These are phyloP conservation scores for Amphipyra tragopoginis DNA, from an alignment of 2,888 invertebrate genomes.

Conservation along the genomic window DNA sequence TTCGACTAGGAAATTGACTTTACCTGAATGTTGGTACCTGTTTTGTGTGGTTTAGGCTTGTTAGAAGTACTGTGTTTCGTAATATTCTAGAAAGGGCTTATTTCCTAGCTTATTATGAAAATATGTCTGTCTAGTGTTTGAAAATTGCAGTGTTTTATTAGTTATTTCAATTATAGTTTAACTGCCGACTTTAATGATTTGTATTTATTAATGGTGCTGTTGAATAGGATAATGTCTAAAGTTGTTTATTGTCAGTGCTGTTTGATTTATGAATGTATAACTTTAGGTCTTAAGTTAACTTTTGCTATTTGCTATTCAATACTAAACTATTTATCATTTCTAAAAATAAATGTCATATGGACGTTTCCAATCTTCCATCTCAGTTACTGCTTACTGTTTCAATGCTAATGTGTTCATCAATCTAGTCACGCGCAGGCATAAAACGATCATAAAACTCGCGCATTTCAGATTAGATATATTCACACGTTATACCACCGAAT, in stretches of 20 bases:
- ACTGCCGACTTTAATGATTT: constrained; percentile 29
- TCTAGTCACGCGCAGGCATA: constrained; percentile 52
- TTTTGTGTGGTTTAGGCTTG: constrained; percentile 46
- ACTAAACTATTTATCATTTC: constrained; percentile 2
- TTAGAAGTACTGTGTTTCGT: constrained; percentile 40
- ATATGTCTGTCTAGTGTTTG: constrained; percentile 10
- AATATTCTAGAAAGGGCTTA: constrained; percentile 36
- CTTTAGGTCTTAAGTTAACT: constrained; percentile 4
- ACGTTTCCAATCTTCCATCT: constrained; percentile 23
- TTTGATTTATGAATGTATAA: constrained; percentile 39
- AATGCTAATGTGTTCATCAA: constrained; percentile 53
- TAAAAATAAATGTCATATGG: constrained; percentile 16
- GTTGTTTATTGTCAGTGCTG: constrained; percentile 42
- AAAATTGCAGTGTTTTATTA: constrained; percentile 32
- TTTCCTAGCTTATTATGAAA: constrained; percentile 47
- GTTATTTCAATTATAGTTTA: constrained; percentile 46
- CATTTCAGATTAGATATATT: constrained; percentile 58
- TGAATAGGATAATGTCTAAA: constrained; percentile 39
- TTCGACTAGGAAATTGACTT: constrained; percentile 46
- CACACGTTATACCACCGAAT: constrained; percentile 44
- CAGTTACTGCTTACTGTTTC: constrained; percentile 44
- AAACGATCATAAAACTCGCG: constrained; percentile 51
- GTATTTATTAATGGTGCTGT: constrained; percentile 36
- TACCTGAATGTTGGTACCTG: constrained; percentile 33
- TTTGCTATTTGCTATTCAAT: constrained; percentile 13